A percentile compares a stretch with the other conserved stretches of the same genome.
phyloP scores from a whole-genome alignment of 53 echinoderm and acorn worm species.

The Henricia sp. region DNA sequence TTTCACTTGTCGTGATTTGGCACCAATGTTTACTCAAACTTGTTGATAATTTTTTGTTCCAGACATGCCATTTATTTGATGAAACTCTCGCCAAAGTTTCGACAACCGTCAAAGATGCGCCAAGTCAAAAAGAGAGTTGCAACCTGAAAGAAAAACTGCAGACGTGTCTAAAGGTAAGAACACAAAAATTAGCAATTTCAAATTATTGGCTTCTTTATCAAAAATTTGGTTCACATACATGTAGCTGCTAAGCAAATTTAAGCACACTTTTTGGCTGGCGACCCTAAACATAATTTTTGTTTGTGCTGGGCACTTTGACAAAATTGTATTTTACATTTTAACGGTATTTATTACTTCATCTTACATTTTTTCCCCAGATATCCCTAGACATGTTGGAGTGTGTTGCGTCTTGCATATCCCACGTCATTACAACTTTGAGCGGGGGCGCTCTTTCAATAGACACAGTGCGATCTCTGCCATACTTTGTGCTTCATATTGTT shows the following conservation, averaged over 20 bases:
- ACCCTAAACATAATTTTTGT: constrained; percentile 1
- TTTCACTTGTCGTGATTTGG: no score
- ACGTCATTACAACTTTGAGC: constrained; percentile 37
- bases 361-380: constrained; percentile 57
- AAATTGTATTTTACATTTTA: no score
- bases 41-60: no score
- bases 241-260: background rate
- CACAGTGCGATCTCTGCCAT: constrained; percentile 70
- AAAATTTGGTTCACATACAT: background rate
- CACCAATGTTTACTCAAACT: no score
- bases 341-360: no score
- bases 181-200: background rate
- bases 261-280: background rate
- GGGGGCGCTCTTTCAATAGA: constrained; percentile 68
- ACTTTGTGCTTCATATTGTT: constrained; percentile 73
- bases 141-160: constrained; percentile 33
- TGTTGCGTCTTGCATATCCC: constrained; percentile 54
- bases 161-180: constrained; percentile 26
- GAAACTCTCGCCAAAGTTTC: constrained; percentile 7
- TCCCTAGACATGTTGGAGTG: constrained; percentile 61
- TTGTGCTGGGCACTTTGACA: no score
- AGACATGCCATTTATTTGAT: constrained; percentile 48
- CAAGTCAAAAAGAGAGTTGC: background rate
- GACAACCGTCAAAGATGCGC: background rate
- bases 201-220: background rate